Conservation (phyloP, 2,113 vertebrate genomes). For the Myrmophylax atrothorax region DNA sequence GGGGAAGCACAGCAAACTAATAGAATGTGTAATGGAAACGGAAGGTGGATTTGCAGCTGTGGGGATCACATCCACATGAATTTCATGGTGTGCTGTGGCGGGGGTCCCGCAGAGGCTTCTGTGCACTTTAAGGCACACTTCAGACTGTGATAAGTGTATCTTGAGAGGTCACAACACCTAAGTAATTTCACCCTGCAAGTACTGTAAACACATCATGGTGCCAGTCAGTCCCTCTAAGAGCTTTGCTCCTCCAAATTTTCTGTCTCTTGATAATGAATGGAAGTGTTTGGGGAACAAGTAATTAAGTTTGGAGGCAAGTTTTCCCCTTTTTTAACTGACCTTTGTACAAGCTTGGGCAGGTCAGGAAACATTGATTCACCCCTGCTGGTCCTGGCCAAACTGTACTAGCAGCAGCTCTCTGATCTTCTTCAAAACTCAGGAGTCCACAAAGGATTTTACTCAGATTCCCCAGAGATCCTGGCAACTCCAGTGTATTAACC, state of each 20-base stretch:
- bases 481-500: not conserved
- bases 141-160: not conserved
- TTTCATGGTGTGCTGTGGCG: rapidly evolving
- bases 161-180: not conserved
- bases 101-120: not conserved
- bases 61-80: conserved; percentile 4
- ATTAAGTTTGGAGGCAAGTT: not conserved
- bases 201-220: not conserved
- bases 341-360: not conserved
- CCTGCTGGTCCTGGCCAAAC: not conserved
- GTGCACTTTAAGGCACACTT: conserved; percentile 31
- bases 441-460: not conserved
- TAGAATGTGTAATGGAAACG: not conserved
- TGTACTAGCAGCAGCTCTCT: not conserved
- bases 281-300: not conserved
- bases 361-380: not conserved
- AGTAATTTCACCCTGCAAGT: not conserved
- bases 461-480: not conserved
- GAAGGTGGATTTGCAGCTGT: conserved; percentile 10
- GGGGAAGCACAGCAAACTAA: not conserved
- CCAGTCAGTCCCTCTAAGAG: not conserved
- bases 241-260: not conserved
- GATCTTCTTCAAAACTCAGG: not conserved
- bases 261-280: not conserved
- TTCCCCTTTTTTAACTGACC: not conserved